Evolutionary conservation across 2,113 vertebrate genomes (phyloP).

Genomic region (Macroglossus sobrinus): DNA sequence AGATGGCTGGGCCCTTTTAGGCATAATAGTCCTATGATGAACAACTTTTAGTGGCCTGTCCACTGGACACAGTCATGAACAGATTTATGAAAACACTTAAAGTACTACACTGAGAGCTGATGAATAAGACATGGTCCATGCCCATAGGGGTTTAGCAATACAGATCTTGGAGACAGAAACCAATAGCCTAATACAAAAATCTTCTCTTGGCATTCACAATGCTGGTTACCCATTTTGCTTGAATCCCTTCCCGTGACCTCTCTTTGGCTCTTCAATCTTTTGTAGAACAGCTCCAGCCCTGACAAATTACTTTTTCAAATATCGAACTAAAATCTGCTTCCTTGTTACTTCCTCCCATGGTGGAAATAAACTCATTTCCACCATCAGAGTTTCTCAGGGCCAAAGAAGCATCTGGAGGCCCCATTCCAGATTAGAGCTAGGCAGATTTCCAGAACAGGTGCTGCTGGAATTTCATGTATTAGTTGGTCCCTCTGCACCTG

Average conservation of each 20-base stretch:
- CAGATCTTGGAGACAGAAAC: not conserved
- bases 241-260: not conserved
- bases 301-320: not conserved
- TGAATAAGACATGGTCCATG: not conserved
- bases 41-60: not conserved
- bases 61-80: not conserved
- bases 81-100: not conserved
- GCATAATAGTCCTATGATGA: not conserved
- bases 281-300: not conserved
- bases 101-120: not conserved
- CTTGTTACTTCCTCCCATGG: not conserved
- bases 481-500: not conserved
- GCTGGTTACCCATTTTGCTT: not conserved
- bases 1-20: not conserved
- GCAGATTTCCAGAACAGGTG: not conserved
- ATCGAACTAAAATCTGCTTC: not conserved
- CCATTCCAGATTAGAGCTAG: not conserved
- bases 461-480: not conserved
- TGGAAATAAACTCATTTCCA: not conserved
- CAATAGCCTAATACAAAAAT: not conserved
- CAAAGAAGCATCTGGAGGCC: not conserved
- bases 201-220: not conserved
- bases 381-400: not conserved
- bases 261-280: not conserved
- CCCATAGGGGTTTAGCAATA: not conserved